Evolutionary conservation across 2,113 vertebrate genomes (phyloP).

Genomic region (Danionella cerebrum): DNA sequence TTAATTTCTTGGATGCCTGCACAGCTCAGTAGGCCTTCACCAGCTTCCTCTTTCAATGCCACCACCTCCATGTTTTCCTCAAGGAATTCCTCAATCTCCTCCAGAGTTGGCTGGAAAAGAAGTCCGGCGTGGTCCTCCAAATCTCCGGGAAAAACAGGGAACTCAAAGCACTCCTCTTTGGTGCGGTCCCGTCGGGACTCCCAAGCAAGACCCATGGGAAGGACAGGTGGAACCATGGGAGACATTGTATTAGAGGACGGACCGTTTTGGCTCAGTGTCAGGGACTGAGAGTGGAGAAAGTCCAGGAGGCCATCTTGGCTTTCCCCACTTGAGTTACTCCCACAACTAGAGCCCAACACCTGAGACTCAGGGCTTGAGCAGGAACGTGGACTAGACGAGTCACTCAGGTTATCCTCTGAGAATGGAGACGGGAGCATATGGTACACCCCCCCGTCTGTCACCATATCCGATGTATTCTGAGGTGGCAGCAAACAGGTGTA

Average conservation of each 20-base stretch:
- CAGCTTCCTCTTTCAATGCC: slow-evolving; percentile 40
- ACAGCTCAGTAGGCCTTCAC: slow-evolving; percentile 55
- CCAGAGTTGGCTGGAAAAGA: slow-evolving; percentile 91
- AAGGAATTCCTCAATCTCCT: slow-evolving; percentile 97
- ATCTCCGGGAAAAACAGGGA: slow-evolving; percentile 77
- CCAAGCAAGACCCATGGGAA: slow-evolving; percentile 70
- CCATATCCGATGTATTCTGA: slow-evolving; percentile 67
- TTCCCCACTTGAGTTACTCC: slow-evolving; percentile 68
- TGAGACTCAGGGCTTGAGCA: slow-evolving; percentile 58
- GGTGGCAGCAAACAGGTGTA: slow-evolving; percentile 60
- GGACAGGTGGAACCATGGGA: slow-evolving; percentile 41
- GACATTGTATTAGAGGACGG: slow-evolving; percentile 52
- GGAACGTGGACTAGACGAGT: slow-evolving; percentile 77
- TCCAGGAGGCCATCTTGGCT: slow-evolving; percentile 86
- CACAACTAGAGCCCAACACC: slow-evolving; percentile 43
- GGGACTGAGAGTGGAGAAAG: slow-evolving; percentile 82
- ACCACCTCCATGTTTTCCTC: slow-evolving; percentile 90
- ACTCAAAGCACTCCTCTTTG: slow-evolving; percentile 80
- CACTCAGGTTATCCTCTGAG: slow-evolving; percentile 87
- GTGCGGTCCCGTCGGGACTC: slow-evolving; percentile 69
- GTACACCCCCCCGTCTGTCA: slow-evolving; percentile 71
- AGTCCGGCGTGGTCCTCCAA: slow-evolving; percentile 75
- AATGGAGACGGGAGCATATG: slow-evolving; percentile 77
- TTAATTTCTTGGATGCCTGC: slow-evolving; percentile 52
- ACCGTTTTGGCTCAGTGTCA: slow-evolving; percentile 55